Evolutionary conservation across 2,797 vertebrate species (phyloP), one percentile per base, ranked within the genome.

Genomic region (Ispidina picta): DNA sequence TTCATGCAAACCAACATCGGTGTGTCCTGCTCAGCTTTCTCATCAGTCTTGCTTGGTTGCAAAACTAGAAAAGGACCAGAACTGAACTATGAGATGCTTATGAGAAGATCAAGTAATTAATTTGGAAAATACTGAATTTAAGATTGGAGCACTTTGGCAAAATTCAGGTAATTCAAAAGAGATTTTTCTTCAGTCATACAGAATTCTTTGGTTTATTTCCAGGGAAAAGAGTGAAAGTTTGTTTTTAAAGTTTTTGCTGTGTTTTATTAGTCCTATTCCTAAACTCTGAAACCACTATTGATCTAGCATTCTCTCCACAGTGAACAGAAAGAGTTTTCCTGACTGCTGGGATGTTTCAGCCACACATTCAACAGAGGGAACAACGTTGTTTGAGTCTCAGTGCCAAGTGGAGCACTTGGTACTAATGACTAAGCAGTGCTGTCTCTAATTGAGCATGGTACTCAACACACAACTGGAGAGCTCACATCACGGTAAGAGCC

Each of bases 331-430:
- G 21, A 58, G 26, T 46, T 12, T 19, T n/a, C 35, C 19, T 46
- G 44, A 14, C 21, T 58, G 23, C 37, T 31, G n/a, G 12, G 2
- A 17, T 35, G 29, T 59, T 63, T n/a, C 43, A 79, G 0, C 23
- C 17, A 44, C 15, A 41, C 15, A 29, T 19, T 6, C 13, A 59
- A 8, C 0, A 6, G 20, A 83, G 26, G 7, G 54, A 84, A 70
- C 0, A 2, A 6, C 16, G 6, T 0, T 2, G 3, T 83, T 62
- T 58, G 9, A 39, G 21, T 54, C 9, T 20, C 31, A 33, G 12
- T 12, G 51, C 11, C 13, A 25, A 8, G 15, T 13, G 22, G 19
- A 58, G 8, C 21, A 90, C 29, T 54, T 85, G 33, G 16, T 48
- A 66, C 22, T 15, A 18, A 16, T 62, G 26, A 37, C 26, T 59